Evolutionary conservation across 1,140 invertebrate genomes (phyloP), one percentile per base, ranked within the genome.

Genomic region (Tetraneura akinire): DNA sequence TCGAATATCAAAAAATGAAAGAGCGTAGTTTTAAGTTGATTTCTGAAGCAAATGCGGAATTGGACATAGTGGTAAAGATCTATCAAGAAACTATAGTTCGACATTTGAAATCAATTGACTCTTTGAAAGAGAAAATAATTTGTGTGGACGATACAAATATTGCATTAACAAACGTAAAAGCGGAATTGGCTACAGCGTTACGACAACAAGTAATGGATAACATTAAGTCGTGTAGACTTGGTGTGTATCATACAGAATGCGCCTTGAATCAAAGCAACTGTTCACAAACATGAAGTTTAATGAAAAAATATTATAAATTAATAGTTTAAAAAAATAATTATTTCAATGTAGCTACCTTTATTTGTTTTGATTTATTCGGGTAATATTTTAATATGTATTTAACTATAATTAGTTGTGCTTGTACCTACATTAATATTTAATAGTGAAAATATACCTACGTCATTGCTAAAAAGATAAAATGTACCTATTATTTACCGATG

Each of bases 51-150:
- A 70, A 49, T 23, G 42, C 47, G 18, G 6, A 47, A 26, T 49
- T 70, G 21, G 21, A 70, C 26, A 47, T 23, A 3, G 14, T 70
- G 42, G 23, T 42, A 13, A 70, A 9, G 26, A 42, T 47, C 66
- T 70, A 70, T 49, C 42, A 70, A 45, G 66, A 70, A 70, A 70
- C 45, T 26, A 26, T 70, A 1, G n/a, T 49, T 4, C 6, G 49
- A 47, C 66, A 70, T 49, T 70, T 70, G 6, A n/a, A 70, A 26
- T 47, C 66, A 2, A 70, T 70, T 16, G 66, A 45, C 14, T 11
- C 26, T 70, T 13, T 70, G 21, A 70, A 1, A n/a, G 23, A 47
- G 32, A 49, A 70, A 26, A 47, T 13, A 16, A 49, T 18, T 70
- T 26, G 66, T 70, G 42, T 26, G 3, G 23, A 70, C 11, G 21